Evolutionary conservation across 2,797 vertebrate species (phyloP), one percentile per base, ranked within the genome.

Genomic region (Macrochelys suwanniensis): DNA sequence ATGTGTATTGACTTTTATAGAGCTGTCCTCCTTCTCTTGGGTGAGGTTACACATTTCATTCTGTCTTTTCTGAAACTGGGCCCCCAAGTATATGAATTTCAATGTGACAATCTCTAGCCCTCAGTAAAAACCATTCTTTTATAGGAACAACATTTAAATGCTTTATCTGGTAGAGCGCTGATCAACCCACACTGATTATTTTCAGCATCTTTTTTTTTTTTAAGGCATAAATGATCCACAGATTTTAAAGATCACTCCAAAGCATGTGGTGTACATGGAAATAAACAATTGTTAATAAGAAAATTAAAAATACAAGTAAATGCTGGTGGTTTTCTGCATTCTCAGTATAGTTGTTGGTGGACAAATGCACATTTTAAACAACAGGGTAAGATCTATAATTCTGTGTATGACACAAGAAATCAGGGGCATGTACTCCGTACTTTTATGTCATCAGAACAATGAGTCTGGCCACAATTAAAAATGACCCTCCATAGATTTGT

Each of bases 401-500:
- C 26, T 81, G 10, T 87, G 84, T 50, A 68, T 54, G 88, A 50
- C 2, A 0, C 47, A 77, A 87, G 33, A 77, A 85, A 50, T 84
- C 47, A 28, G 56, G 81, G 5, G 15, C 16, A 3, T 23, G 2
- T 51, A 13, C 49, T 3, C 31, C 28, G 33, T 23, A 4, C 21
- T 78, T 71, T 42, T 84, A 83, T 93, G 33, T n/a, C 49, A 79
- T 71, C 49, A 88, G 50, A 57, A 45, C 0, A 0, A 28, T 7
- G 7, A 50, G 11, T 65, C 68, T 90, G 68, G 21, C 81, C 21
- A 28, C 42, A 54, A 57, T 90, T 87, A 71, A 76, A 83, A 82
- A 51, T 12, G n/a, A 49, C 33, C 93, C 42, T 56, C 9, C 1
- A 0, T 53, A 85, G 33, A 25, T 87, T 59, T 4, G 0, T 84